These are phyloP conservation scores for Lepidurus apus DNA, from an alignment of 1,140 invertebrate genomes.

Conservation along the genomic window DNA sequence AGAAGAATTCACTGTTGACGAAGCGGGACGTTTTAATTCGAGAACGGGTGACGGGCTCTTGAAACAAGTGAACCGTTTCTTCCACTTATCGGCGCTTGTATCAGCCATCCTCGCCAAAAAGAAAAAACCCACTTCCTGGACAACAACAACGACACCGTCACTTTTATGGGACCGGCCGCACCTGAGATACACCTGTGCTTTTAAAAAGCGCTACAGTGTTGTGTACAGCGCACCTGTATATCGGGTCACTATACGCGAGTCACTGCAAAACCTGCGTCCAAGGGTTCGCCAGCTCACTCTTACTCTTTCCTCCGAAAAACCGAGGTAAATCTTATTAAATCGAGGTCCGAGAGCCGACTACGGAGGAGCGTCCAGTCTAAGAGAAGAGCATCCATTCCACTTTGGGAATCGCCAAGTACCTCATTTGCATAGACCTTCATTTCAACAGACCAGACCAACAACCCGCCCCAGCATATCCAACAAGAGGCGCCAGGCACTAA, in stretches of 20 bases:
- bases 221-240: not conserved
- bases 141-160: not conserved
- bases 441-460: constrained; percentile 4
- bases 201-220: not conserved
- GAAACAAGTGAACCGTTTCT: constrained; percentile 7
- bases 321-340: too few species aligned
- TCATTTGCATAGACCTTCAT: constrained; percentile 19
- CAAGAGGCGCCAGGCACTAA: constrained; percentile 3
- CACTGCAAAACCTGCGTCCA: constrained; percentile 6
- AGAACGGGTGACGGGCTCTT: not conserved
- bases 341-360: not conserved
- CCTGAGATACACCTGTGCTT: not conserved
- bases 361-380: not conserved
- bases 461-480: constrained; percentile 10
- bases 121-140: not conserved
- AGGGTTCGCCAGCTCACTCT: not conserved
- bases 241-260: not conserved
- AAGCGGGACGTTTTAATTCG: not conserved
- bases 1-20: not conserved
- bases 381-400: not conserved
- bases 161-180: not conserved
- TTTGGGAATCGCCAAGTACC: not conserved
- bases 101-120: not conserved
- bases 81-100: not conserved
- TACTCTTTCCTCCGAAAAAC: not conserved